Base-by-base conservation (phyloP, 64 coral and sea anemone species). In the Anthopleura sola region DNA sequence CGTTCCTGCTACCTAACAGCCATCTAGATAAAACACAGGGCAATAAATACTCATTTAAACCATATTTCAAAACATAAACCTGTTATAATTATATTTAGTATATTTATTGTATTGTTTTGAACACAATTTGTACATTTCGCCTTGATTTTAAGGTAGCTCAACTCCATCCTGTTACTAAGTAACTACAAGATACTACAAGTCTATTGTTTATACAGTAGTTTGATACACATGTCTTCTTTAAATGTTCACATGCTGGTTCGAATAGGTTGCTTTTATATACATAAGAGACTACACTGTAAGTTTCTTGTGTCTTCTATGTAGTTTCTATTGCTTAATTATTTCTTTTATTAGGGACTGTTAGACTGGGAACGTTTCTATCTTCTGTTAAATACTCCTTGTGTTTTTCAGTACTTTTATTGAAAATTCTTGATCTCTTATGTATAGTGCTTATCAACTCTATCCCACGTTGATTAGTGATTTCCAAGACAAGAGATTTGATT, bases 171-270 rank as follows among this genome's bases (percentile, higher is more conserved):
- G 58, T 62, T 26, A 62, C 58, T 26, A 62, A 62, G 58, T 62
- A 62, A 62, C 58, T 62, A 62, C 8, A n/a, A 26, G 2, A n/a
- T 62, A 62, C 58, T 62, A 62, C 58, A 62, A 62, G 23, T 26
- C 58, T 62, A 62, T 62, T 62, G 58, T 62, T 62, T 62, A 62
- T n/a, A 62, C 58, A n/a, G 58, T 62, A 62, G 58, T 1, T 62
- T 62, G 58, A 62, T 62, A 62, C 58, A 62, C 24, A 26, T 62
- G 58, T 62, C 7, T 24, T 62, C 1, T n/a, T 62, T 62, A 62
- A 62, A 62, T 62, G 11, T 62, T 62, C 58, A 62, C 58, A 62
- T 62, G 24, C 58, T 62, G 55, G 20, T 21, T 16, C 58, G 0
- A 62, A 62, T 62, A 23, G 21, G 6, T 23, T 26, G n/a, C n/a